Evolutionary conservation across 2,113 vertebrate genomes (phyloP), one percentile per base, ranked within the genome.

Genomic region (Mesembrinibis cayennensis): DNA sequence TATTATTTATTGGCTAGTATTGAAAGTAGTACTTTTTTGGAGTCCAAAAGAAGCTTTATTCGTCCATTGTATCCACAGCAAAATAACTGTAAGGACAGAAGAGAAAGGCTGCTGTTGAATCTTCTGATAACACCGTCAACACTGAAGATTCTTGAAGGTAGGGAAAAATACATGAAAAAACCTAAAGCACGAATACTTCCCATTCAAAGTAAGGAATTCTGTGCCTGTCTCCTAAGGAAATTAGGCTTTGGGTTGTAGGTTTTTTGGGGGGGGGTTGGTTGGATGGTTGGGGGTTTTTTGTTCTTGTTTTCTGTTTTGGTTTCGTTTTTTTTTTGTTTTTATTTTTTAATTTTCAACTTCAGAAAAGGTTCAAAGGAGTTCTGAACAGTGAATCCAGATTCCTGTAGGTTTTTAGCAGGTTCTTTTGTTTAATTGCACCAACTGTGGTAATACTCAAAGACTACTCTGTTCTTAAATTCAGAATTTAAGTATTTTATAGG

Each of bases 211-310:
- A 50, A 67, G 25, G 65, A 52, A 82, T 53, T 65, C 40, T 40
- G 23, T 44, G n/a, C 30, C 7, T 45, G 15, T 42, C 29, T 90
- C 63, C n/a, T 61, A 59, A 32, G 16, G 59, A 78, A 84, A 87
- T 20, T 1, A 53, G 53, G 53, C 36, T 83, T 69, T 36, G 30
- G 45, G 52, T 14, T 71, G 32, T 13, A 73, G 21, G 8, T 25
- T 7, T 55, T 67, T 13, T 1, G 8, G 7, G 9, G 13, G n/a
- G n/a, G 6, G 10, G 7, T 9, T 22, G 32, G 10, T 5, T 83
- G 38, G 17, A 71, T 44, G 17, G 8, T 1, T 55, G 19, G 27
- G 18, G 3, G 0, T 5, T 14, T 5, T 14, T 12, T 56, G 45
- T 63, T 61, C 11, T 45, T 55, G 8, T 6, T 34, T 29, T 23